These are phyloP conservation scores for Cantharis rustica DNA, from an alignment of 2,888 invertebrate genomes.

Conservation along the genomic window DNA sequence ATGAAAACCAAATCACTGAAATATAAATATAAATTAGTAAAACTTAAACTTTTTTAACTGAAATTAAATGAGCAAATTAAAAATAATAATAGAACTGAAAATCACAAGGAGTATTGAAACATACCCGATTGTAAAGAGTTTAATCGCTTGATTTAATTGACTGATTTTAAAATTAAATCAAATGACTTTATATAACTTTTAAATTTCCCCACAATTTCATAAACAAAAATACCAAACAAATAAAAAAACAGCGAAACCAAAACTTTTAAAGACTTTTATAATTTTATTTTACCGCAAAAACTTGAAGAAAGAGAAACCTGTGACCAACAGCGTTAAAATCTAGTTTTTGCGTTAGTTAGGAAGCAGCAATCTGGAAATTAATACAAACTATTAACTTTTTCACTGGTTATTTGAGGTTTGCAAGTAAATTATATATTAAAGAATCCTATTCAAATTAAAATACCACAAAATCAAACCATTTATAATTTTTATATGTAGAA, in stretches of 20 bases:
- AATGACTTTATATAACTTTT: conserved; percentile 30
- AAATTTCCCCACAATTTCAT: conserved; percentile 11
- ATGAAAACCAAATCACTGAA: conserved; percentile 19
- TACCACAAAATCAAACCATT: background rate
- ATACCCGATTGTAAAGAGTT: background rate
- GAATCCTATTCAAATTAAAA: background rate
- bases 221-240: conserved; percentile 3
- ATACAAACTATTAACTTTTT: background rate
- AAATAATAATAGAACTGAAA: background rate
- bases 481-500: background rate
- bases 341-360: conserved; percentile 15
- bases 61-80: background rate
- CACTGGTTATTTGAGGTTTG: background rate
- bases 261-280: conserved; percentile 11
- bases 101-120: background rate
- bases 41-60: background rate
- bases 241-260: conserved; percentile 25
- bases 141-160: background rate
- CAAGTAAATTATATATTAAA: background rate
- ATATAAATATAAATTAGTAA: background rate
- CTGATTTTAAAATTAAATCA: background rate
- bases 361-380: conserved; percentile 35
- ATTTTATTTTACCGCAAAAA: conserved; percentile 15
- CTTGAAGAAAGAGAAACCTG: conserved; percentile 34
- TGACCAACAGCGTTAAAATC: conserved; percentile 26